These are phyloP conservation scores for Drosophila tripunctata DNA, from an alignment of 2,888 invertebrate species.

Conservation along the genomic window DNA sequence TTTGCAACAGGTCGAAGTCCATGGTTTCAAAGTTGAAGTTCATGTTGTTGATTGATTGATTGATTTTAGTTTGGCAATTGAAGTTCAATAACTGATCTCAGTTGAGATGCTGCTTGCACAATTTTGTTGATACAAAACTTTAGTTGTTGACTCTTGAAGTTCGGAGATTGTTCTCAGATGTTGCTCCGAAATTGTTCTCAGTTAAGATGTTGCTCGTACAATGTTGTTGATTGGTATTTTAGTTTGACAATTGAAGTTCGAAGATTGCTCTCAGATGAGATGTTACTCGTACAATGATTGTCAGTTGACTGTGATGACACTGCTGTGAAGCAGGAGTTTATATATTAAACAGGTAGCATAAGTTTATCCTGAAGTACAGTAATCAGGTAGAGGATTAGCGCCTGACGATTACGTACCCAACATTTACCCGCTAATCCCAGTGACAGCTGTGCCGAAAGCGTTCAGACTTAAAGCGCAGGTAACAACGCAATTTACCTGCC, in stretches of 20 bases:
- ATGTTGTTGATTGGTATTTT: too few species aligned
- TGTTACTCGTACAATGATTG: slow-evolving; percentile 27
- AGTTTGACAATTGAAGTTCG: neutral
- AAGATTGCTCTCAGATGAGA: neutral
- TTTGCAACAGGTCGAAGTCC: slow-evolving; percentile 48
- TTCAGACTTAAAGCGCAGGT: slow-evolving; percentile 6
- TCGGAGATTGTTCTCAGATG: too few species aligned
- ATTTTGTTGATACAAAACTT: too few species aligned
- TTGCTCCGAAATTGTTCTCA: too few species aligned
- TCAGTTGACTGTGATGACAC: slow-evolving; percentile 23
- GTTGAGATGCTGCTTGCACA: too few species aligned
- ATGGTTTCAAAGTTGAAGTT: too few species aligned
- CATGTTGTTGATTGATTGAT: too few species aligned
- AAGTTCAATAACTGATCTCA: too few species aligned
- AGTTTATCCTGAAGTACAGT: neutral
- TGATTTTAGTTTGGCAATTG: too few species aligned
- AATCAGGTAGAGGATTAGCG: neutral
- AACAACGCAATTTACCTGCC: neutral
- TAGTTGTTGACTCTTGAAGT: too few species aligned
- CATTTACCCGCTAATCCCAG: slow-evolving; percentile 21
- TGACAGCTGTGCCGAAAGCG: slow-evolving; percentile 28
- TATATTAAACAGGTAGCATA: slow-evolving; percentile 28
- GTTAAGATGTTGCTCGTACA: too few species aligned
- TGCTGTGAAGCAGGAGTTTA: slow-evolving; percentile 1
- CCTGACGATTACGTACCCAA: neutral